A percentile compares a stretch with the other conserved stretches of the same genome.
These are phyloP conservation scores for Acanthacorydalis orientalis DNA, from an alignment of 2,888 invertebrate species.

Conservation along the genomic window DNA sequence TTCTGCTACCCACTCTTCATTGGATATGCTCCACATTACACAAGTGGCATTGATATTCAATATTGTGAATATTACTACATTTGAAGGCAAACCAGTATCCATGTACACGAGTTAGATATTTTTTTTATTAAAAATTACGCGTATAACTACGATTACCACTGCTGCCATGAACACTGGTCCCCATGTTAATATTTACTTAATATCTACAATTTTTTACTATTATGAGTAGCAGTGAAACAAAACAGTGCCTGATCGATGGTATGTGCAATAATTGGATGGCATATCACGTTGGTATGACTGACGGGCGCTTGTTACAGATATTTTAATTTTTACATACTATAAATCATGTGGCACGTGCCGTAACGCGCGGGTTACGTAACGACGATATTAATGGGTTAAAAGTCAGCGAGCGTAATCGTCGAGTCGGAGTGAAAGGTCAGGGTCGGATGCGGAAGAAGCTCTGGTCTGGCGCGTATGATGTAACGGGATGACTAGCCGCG, in stretches of 20 bases:
- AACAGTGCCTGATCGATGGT: constrained; percentile 7
- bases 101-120: not conserved
- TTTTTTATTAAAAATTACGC: not conserved
- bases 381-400: not conserved
- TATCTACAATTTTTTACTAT: not conserved
- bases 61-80: not conserved
- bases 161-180: not conserved
- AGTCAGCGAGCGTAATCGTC: not conserved
- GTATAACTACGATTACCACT: not conserved
- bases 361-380: not conserved
- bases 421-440: not conserved
- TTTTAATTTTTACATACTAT: too few species aligned
- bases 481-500: not conserved
- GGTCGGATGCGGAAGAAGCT: not conserved
- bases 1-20: too few species aligned
- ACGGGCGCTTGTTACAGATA: not conserved
- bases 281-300: not conserved
- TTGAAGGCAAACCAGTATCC: constrained; percentile 4
- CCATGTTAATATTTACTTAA: not conserved
- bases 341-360: not conserved
- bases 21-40: too few species aligned
- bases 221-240: not conserved
- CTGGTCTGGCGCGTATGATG: not conserved
- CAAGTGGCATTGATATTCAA: too few species aligned
- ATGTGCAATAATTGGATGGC: constrained; percentile 3